phyloP scores from a whole-genome alignment of 1,140 invertebrate genomes.

The Bombus cullumanus region DNA sequence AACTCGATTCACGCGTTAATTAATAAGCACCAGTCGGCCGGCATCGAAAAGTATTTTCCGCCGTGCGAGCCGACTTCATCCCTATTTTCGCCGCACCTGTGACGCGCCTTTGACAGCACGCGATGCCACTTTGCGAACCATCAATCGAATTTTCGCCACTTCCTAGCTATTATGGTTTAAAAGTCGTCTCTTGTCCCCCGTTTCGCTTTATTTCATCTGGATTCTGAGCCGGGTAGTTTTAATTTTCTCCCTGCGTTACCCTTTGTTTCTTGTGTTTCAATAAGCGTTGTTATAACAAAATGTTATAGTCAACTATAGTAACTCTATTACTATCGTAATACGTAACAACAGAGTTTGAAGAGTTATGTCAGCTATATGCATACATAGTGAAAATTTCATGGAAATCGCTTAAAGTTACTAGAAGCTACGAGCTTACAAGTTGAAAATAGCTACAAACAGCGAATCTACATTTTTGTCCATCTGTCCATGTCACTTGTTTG shows the following conservation, averaged over 20 bases:
- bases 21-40: constrained; percentile 3
- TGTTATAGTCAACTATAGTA: too few species aligned
- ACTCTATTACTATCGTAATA: too few species aligned
- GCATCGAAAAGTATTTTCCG: constrained; percentile 24
- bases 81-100: constrained; percentile 14
- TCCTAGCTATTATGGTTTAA: neutral
- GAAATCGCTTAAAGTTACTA: too few species aligned
- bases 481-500: too few species aligned
- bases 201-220: neutral
- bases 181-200: neutral
- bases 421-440: too few species aligned
- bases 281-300: too few species aligned
- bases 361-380: too few species aligned
- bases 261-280: neutral
- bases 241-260: neutral
- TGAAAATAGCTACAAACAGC: too few species aligned
- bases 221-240: neutral
- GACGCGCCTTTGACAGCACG: constrained; percentile 34
- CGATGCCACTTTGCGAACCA: neutral
- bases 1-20: constrained; percentile 50
- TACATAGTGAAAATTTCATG: too few species aligned
- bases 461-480: too few species aligned
- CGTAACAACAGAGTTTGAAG: too few species aligned
- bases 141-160: constrained; percentile 20
- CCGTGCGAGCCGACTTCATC: constrained; percentile 3